phyloP scores from a whole-genome alignment of 64 coral and sea anemone species.

The Acropora yongei region DNA sequence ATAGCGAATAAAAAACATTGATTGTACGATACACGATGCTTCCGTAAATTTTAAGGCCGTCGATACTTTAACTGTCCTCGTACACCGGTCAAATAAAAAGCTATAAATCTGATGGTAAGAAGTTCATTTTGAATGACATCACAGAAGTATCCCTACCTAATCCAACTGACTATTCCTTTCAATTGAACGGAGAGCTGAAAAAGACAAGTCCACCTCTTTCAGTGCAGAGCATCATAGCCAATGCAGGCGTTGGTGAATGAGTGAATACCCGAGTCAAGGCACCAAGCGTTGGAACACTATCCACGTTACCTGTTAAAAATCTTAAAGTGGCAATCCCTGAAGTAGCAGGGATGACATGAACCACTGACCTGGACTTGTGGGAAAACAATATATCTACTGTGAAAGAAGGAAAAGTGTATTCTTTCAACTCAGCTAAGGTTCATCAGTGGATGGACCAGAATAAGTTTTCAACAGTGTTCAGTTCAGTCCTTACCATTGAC shows the following conservation, averaged over 20 bases:
- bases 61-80: too few relatives aligned
- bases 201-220: background rate
- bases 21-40: too few relatives aligned
- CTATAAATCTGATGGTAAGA: background rate
- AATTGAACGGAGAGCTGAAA: background rate
- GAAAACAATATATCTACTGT: background rate
- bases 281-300: background rate
- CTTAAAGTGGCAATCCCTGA: background rate
- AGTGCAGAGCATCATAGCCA: background rate
- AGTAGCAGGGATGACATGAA: background rate
- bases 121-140: constrained; percentile 7
- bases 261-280: background rate
- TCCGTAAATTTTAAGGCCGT: too few relatives aligned
- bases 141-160: background rate
- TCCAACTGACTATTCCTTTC: background rate
- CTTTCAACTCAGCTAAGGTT: background rate
- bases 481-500: background rate
- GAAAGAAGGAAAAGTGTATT: background rate
- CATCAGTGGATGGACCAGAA: background rate
- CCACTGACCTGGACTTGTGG: background rate
- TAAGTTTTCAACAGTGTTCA: background rate
- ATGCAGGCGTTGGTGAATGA: background rate
- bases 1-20: too few relatives aligned
- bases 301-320: background rate
- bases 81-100: background rate